A percentile compares a stretch with the other conserved stretches of the same genome.
phyloP scores from a whole-genome alignment of 2,888 invertebrate species.

The Molorchus minor region DNA sequence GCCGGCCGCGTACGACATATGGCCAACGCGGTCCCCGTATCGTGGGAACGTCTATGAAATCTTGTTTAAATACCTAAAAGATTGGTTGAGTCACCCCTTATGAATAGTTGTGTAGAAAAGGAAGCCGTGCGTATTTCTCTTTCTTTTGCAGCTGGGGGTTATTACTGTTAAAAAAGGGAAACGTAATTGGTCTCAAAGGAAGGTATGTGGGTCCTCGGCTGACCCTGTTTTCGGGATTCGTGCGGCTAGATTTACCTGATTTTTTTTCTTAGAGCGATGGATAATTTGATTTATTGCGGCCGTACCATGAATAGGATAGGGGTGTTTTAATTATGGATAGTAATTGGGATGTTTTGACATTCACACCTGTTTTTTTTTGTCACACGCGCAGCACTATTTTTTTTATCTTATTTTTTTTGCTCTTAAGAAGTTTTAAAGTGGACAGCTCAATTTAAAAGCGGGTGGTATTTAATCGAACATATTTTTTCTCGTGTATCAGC shows the following conservation, averaged over 20 bases:
- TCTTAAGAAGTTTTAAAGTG: no score
- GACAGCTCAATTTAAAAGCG: no score
- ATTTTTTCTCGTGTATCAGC: no score
- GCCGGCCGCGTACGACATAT: slow-evolving; percentile 56
- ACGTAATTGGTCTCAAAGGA: slow-evolving; percentile 45
- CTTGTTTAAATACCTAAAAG: slow-evolving; percentile 51
- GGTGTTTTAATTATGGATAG: slow-evolving; percentile 6
- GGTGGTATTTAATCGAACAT: no score
- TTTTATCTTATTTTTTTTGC: no score
- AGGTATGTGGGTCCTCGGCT: slow-evolving; percentile 31
- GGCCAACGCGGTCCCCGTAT: slow-evolving; percentile 52
- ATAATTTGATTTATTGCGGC: slow-evolving; percentile 26
- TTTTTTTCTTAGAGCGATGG: slow-evolving; percentile 25
- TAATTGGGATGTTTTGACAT: background rate
- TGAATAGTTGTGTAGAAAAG: slow-evolving; percentile 46
- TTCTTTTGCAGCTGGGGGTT: slow-evolving; percentile 44
- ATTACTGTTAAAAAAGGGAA: slow-evolving; percentile 38
- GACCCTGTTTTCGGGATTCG: slow-evolving; percentile 22
- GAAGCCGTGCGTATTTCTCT: slow-evolving; percentile 45
- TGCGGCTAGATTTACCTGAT: slow-evolving; percentile 29
- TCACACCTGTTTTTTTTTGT: background rate
- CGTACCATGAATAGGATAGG: slow-evolving; percentile 18
- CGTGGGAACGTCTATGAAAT: slow-evolving; percentile 53
- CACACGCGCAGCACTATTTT: no score
- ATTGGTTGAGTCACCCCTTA: slow-evolving; percentile 48